Conservation (phyloP, 2,113 vertebrate species). For the Brachypteracias leptosomus region DNA sequence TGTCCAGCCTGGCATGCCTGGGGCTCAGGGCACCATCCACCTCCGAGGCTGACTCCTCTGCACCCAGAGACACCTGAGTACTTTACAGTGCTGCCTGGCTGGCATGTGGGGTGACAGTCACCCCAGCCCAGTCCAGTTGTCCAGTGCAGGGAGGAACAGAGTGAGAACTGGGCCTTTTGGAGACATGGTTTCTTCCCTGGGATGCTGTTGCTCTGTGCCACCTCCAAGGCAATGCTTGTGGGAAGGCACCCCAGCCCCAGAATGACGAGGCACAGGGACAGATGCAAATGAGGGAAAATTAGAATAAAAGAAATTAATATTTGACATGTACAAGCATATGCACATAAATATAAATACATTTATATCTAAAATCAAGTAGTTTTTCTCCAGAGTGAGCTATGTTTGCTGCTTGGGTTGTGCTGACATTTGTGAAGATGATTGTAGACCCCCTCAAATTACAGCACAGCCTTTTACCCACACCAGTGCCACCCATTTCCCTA, state of each 20-base stretch:
- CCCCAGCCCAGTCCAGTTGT: neutral
- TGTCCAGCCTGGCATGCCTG: neutral
- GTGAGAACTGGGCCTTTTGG: neutral
- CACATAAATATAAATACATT: slow-evolving; percentile 69
- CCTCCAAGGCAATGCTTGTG: neutral
- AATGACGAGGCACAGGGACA: neutral
- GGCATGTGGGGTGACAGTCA: neutral
- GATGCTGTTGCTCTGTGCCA: neutral
- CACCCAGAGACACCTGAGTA: neutral
- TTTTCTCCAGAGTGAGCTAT: slow-evolving; percentile 58
- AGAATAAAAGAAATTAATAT: slow-evolving; percentile 63
- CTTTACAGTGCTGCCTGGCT: neutral
- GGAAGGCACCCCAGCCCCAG: neutral
- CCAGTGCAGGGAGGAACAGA: neutral
- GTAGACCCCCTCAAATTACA: slow-evolving; percentile 31
- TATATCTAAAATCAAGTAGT: slow-evolving; percentile 50
- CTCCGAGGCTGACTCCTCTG: fast-evolving
- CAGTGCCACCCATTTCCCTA: neutral
- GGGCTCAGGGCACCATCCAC: fast-evolving
- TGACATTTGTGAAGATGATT: slow-evolving; percentile 38
- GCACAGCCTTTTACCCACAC: neutral
- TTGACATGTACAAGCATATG: slow-evolving; percentile 32
- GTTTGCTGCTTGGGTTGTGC: slow-evolving; percentile 40
- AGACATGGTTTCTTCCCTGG: neutral
- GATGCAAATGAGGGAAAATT: slow-evolving; percentile 39